phyloP scores from a whole-genome alignment of 2,888 invertebrate genomes.

The Netelia fuscicornis region DNA sequence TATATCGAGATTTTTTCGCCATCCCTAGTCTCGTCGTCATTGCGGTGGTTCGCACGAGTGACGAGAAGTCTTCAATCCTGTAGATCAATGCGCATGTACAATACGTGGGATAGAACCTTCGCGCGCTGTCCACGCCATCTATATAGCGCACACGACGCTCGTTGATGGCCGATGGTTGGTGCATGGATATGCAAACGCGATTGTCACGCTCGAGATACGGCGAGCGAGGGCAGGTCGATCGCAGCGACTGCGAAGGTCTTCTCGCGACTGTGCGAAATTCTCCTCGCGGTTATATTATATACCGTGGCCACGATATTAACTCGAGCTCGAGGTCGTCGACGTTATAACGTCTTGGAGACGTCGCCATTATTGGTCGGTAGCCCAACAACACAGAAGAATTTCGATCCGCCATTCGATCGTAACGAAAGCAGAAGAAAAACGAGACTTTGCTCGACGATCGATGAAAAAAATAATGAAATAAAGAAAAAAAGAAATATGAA shows the following conservation, averaged over 20 bases:
- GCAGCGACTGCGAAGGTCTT: slow-evolving; percentile 51
- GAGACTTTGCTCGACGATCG: background rate
- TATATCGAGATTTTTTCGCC: too few species aligned
- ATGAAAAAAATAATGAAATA: slow-evolving; percentile 7
- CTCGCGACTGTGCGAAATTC: slow-evolving; percentile 35
- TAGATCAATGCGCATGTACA: background rate
- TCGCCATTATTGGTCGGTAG: too few species aligned
- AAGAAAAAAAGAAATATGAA: background rate
- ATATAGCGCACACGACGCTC: background rate
- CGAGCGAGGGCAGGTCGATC: slow-evolving; percentile 55
- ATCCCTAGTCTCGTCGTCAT: too few species aligned
- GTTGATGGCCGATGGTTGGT: background rate
- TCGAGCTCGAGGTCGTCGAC: slow-evolving; percentile 23
- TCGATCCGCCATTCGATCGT: too few species aligned
- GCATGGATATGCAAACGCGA: slow-evolving; percentile 62
- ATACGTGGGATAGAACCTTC: background rate
- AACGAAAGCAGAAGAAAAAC: background rate
- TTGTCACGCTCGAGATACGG: slow-evolving; percentile 62
- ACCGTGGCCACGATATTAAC: slow-evolving; percentile 25
- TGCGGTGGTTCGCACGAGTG: background rate
- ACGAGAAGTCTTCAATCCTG: background rate
- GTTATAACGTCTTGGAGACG: slow-evolving; percentile 12
- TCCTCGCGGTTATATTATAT: slow-evolving; percentile 7
- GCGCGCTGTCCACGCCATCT: background rate
- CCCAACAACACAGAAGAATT: too few species aligned